Evolutionary conservation across 2,888 invertebrate species (phyloP).

Genomic region (Pseudococcus longispinus): DNA sequence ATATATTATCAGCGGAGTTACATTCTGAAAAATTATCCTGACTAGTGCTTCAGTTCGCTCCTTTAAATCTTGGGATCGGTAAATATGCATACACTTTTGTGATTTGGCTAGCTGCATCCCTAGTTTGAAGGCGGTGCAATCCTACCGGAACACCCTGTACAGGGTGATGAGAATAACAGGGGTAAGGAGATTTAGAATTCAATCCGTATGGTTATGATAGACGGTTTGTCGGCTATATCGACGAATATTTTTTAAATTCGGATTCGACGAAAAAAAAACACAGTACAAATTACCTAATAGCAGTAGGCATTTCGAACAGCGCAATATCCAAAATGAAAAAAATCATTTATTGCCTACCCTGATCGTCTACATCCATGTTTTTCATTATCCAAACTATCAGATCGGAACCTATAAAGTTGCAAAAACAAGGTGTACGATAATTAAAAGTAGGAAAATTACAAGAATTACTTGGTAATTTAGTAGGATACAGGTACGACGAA

Average conservation of each 20-base stretch:
- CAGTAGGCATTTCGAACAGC: slow-evolving; percentile 49
- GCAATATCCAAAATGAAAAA: slow-evolving; percentile 46
- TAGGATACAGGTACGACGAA: not conserved
- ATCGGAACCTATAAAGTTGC: slow-evolving; percentile 79
- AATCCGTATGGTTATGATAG: not conserved
- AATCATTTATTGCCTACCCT: slow-evolving; percentile 64
- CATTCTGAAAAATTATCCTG: too few species aligned
- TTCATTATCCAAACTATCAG: slow-evolving; percentile 93
- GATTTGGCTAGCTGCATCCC: too few species aligned
- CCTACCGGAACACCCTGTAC: too few species aligned
- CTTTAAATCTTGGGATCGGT: too few species aligned
- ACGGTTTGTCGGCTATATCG: not conserved
- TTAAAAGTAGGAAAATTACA: not conserved
- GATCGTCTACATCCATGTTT: slow-evolving; percentile 90
- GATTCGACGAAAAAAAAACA: not conserved
- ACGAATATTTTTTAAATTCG: not conserved
- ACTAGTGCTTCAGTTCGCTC: too few species aligned
- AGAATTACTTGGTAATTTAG: not conserved
- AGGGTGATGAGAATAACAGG: too few species aligned
- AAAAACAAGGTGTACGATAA: not conserved
- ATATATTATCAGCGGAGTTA: too few species aligned
- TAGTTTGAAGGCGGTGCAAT: too few species aligned
- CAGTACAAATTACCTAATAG: slow-evolving; percentile 45
- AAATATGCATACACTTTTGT: too few species aligned
- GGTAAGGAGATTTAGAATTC: not conserved